These are phyloP conservation scores for Acrocephalus kingi DNA, from an alignment of 2,113 vertebrate genomes.

Conservation along the genomic window DNA sequence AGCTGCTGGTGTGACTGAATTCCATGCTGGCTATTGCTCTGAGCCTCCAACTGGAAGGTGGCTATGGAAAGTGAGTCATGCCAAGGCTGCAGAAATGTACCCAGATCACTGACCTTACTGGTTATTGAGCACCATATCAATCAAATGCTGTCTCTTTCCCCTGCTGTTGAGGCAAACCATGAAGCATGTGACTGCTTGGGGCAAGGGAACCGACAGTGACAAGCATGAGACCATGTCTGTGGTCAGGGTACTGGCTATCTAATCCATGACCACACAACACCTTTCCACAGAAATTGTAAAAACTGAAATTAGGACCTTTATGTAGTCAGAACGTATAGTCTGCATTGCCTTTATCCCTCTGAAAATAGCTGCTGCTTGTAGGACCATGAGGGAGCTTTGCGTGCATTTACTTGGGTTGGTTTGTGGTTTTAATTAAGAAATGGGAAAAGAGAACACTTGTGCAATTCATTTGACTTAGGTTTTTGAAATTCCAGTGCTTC, in stretches of 20 bases:
- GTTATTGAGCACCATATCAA: slow-evolving; percentile 26
- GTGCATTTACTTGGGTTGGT: background rate
- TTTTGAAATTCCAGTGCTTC: background rate
- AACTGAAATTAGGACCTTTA: background rate
- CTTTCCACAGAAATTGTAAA: background rate
- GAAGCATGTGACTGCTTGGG: background rate
- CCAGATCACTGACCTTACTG: background rate
- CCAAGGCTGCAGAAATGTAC: slow-evolving; percentile 17
- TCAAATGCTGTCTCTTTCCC: slow-evolving; percentile 9
- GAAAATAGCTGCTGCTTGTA: background rate
- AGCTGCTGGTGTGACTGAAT: slow-evolving; percentile 19
- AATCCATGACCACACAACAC: background rate
- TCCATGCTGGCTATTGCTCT: background rate
- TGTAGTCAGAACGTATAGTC: background rate
- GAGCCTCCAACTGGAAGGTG: background rate
- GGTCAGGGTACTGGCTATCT: background rate
- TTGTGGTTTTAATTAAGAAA: background rate
- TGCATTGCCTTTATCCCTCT: background rate
- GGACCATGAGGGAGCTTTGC: background rate
- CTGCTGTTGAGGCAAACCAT: slow-evolving; percentile 30
- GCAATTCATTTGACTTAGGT: background rate
- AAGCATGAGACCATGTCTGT: background rate
- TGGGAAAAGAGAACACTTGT: background rate
- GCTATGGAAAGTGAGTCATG: slow-evolving; percentile 21
- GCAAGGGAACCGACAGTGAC: background rate